Conservation (phyloP, 2,797 vertebrate genomes). For the Sebastes oblongus region DNA sequence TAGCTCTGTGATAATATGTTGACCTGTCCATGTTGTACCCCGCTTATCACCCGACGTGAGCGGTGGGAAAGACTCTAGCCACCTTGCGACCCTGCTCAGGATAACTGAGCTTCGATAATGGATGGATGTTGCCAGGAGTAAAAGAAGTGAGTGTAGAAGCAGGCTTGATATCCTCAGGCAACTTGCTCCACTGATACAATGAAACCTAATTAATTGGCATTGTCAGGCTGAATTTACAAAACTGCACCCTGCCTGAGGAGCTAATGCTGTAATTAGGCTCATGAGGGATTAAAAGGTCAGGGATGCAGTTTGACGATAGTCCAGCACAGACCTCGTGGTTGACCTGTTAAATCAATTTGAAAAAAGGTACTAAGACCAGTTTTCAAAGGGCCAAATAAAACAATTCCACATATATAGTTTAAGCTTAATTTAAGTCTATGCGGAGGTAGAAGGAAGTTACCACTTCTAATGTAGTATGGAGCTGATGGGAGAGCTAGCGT, state of each 20-base stretch:
- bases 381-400: not conserved
- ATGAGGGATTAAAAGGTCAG: conserved; percentile 36
- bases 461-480: too few relatives aligned
- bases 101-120: conserved; percentile 29
- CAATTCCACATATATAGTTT: not conserved
- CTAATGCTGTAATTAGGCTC: conserved; percentile 31
- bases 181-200: conserved; percentile 31
- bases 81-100: not conserved
- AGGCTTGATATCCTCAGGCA: conserved; percentile 31
- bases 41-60: too few relatives aligned
- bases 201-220: conserved; percentile 49
- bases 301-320: not conserved
- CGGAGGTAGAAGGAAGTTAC: too few relatives aligned
- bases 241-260: conserved; percentile 12
- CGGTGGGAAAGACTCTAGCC: not conserved
- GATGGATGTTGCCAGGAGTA: conserved; percentile 37
- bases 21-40: too few relatives aligned
- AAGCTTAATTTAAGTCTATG: too few relatives aligned
- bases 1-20: not conserved
- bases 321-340: not conserved
- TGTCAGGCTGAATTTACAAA: conserved; percentile 46
- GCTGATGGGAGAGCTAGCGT: too few relatives aligned
- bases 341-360: not conserved
- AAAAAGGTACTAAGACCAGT: not conserved
- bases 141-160: conserved; percentile 24